phyloP scores from a whole-genome alignment of 2,888 invertebrate species.

The Harpalus rubripes region DNA sequence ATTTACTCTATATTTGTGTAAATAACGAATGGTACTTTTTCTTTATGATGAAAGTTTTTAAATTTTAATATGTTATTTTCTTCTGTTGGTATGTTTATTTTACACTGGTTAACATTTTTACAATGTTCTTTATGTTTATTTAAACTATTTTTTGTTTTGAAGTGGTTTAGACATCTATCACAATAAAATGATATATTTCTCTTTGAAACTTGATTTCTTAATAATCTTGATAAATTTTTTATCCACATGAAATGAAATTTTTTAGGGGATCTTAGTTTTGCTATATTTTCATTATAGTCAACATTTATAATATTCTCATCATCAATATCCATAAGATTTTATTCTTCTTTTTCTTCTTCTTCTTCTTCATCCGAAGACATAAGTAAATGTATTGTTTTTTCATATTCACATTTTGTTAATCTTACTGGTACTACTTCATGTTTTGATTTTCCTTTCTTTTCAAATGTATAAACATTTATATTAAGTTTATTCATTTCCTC shows the following conservation, averaged over 20 bases:
- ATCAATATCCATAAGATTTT: conserved; percentile 31
- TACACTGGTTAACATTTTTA: no score
- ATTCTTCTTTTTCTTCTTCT: conserved; percentile 34
- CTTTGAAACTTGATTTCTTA: conserved; percentile 52
- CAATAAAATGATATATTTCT: conserved; percentile 56
- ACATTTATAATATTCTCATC: conserved; percentile 2
- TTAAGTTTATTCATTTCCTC: conserved; percentile 68
- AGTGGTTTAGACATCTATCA: conserved; percentile 44
- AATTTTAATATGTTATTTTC: conserved; percentile 42
- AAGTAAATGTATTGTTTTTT: conserved; percentile 66
- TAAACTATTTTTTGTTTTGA: neutral
- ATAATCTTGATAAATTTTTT: conserved; percentile 66
- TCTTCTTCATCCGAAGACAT: conserved; percentile 50
- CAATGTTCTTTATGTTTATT: no score
- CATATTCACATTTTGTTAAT: conserved; percentile 62
- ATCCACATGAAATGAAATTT: conserved; percentile 66
- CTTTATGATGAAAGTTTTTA: conserved; percentile 40
- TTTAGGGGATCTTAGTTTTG: conserved; percentile 10
- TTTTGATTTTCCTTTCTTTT: conserved; percentile 18
- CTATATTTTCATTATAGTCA: conserved; percentile 6
- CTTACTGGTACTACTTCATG: conserved; percentile 67
- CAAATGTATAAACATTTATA: conserved; percentile 69
- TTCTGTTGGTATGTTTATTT: no score
- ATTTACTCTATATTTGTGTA: conserved; percentile 41
- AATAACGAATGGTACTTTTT: conserved; percentile 34